Base-by-base conservation (phyloP, 2,113 vertebrate species). In the Pomatorhinus ruficollis region DNA sequence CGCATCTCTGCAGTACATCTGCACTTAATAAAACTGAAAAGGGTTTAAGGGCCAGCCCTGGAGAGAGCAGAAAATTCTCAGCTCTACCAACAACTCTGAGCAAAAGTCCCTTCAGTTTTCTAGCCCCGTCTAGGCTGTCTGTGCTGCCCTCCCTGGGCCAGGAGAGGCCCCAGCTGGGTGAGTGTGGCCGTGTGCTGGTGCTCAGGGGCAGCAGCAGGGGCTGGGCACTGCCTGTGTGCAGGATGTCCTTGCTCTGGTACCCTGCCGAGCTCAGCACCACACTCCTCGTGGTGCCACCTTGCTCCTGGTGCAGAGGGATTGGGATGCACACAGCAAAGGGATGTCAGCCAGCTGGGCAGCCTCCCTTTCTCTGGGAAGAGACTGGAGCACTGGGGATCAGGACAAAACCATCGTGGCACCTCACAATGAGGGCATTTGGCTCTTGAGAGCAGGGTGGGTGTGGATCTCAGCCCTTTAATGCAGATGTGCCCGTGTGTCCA, bases 1-100 rank as follows among this genome's bases (percentile, higher is more conserved):
- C 0, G 10, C 77, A 89, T 94, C 94, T 97, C 92, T 78, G 80
- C 77, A 89, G 92, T 90, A 71, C 1, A 23, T 71, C 88, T 91
- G 74, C 86, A 93, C 83, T 97, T 93, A 90, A 93, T 89, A 94
- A 91, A 96, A 91, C 52, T 94, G 61, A 54, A 91, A 93, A 94
- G 57, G 70, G 83, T 83, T 95, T 92, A 90, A 96, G 91, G 68
- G 42, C 83, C 65, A 63, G 24, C 57, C 85, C 90, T 89, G 74
- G 74, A 91, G 70, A 87, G 93, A 83, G 79, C 12, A 6, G 52
- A 90, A 74, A 75, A 82, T 78, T 90, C 88, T 87, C 87, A 82
- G 61, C 56, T 81, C 52, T 90, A 79, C 76, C 72, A 74, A 25
- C 30, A 57, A 33, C 64, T 70, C 75, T 0, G 3, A 83, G 71